Conservation (phyloP, 2,797 vertebrate genomes). For the Cryptoprocta ferox region DNA sequence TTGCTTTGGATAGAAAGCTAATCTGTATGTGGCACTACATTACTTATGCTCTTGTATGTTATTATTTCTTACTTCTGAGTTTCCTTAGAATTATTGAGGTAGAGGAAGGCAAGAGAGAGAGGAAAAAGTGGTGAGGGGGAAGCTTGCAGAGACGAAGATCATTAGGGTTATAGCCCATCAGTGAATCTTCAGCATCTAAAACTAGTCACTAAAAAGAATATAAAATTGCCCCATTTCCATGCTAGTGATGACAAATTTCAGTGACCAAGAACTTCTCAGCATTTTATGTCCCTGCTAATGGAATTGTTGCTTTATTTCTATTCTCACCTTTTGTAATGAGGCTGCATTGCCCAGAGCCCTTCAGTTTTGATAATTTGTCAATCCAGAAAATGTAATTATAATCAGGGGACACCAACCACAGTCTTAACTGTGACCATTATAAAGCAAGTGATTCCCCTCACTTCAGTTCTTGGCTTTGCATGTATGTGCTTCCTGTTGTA, state of each 20-base stretch:
- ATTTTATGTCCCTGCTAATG: background rate
- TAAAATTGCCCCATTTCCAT: background rate
- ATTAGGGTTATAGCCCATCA: background rate
- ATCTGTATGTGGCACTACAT: background rate
- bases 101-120: background rate
- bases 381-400: background rate
- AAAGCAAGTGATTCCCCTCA: background rate
- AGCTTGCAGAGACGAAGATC: background rate
- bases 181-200: background rate
- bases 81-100: background rate
- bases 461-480: background rate
- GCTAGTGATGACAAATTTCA: background rate
- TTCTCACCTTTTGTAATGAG: background rate
- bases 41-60: background rate
- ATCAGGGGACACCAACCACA: background rate
- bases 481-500: background rate
- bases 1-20: background rate
- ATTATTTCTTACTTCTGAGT: background rate
- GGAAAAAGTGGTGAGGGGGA: background rate
- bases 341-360: background rate
- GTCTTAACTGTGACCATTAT: background rate
- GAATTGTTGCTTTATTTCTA: background rate
- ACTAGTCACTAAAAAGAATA: background rate
- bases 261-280: background rate
- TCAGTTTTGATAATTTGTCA: background rate